Evolutionary conservation across 1,140 invertebrate species (phyloP), one percentile per base, ranked within the genome.

Genomic region (Lepidostoma basale): DNA sequence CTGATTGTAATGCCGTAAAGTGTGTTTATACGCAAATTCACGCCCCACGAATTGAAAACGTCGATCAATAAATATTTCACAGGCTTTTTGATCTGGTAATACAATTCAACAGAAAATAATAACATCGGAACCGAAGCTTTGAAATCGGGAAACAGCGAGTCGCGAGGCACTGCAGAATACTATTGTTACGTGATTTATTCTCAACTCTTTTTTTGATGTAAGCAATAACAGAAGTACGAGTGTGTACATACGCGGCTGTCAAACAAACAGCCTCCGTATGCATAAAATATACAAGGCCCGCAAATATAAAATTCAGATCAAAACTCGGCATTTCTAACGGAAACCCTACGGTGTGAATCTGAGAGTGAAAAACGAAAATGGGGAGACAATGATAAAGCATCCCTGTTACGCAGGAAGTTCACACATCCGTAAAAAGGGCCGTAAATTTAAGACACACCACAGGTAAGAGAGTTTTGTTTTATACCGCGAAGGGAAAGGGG

Each of bases 241-340:
- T n/a, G n/a, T n/a, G n/a, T n/a, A 54, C 28, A 68, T 72, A 66
- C 56, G 54, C 62, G 16, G 40, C 60, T 68, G 70, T 72, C 70
- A 72, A 68, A 65, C 62, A 62, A 72, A 56, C 66, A 64, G 66
- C 56, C 60, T 62, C 42, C 26, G 56, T 62, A 68, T 68, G 66
- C 70, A 72, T 72, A 72, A 72, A 68, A 68, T 72, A 72, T 72
- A 68, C 54, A 66, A 60, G 40, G 12, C 10, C 56, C 39, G 62
- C 70, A 63, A 64, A 72, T 72, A 68, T 68, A 72, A 72, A 68
- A 67, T 71, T 72, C 66, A 68, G 70, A 72, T 72, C 70, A 72
- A 72, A 72, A 72, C 42, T 62, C 49, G 60, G 64, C 69, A 45
- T 62, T 65, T 67, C 42, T 49, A 52, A 16, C 56, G 33, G 23